phyloP scores from a whole-genome alignment of 2,113 vertebrate genomes.

The Tragelaphus scriptus region DNA sequence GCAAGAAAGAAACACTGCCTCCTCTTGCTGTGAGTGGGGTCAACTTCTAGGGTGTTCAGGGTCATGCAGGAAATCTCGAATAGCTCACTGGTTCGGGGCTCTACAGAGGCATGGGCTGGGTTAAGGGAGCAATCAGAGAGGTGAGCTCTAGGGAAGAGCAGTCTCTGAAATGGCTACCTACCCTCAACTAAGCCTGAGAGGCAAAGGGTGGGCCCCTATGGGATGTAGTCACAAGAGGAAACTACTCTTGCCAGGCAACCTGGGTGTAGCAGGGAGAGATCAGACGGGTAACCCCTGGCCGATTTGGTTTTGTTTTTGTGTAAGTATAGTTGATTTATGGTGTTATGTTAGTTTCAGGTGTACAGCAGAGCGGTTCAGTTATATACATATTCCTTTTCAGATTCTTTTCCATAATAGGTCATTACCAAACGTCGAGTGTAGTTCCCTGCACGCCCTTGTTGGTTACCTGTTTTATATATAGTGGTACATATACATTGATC shows the following conservation, averaged over 20 bases:
- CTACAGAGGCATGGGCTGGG: neutral
- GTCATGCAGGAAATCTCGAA: neutral
- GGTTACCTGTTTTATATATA: neutral
- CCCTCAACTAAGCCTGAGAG: neutral
- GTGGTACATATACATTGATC: fast-evolving
- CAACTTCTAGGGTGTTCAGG: fast-evolving
- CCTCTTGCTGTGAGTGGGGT: too few species aligned
- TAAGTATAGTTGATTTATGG: neutral
- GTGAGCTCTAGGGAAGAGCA: neutral
- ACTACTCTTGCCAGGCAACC: fast-evolving
- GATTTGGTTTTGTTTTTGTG: neutral
- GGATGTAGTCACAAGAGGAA: fast-evolving
- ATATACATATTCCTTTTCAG: neutral
- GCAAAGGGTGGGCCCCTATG: fast-evolving
- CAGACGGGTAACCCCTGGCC: fast-evolving
- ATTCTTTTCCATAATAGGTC: neutral
- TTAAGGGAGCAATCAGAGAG: neutral
- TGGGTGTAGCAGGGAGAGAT: neutral
- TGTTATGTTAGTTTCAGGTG: neutral
- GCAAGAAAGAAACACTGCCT: neutral
- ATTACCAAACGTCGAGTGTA: too few species aligned
- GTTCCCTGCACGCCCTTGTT: neutral
- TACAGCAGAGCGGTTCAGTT: neutral
- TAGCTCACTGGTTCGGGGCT: neutral
- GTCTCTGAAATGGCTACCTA: neutral